Percentiles rank a stretch among this genome's conserved stretches.
Conservation (phyloP, 2,113 vertebrate species). For the Bucco capensis region DNA sequence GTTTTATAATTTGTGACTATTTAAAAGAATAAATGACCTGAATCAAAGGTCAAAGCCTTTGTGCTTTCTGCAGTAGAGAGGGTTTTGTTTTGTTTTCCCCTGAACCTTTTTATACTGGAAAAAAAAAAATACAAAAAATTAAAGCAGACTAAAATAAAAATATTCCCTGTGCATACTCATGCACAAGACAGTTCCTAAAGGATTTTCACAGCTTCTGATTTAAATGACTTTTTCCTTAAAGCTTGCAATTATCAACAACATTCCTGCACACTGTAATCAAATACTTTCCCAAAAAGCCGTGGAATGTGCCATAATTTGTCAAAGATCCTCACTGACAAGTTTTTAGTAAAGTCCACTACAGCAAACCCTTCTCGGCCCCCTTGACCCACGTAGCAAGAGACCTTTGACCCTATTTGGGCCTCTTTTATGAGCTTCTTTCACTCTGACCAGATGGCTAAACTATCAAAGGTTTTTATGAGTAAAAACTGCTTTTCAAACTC, state of each 20-base stretch:
- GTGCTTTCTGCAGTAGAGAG: slow-evolving; percentile 52
- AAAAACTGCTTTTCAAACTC: slow-evolving; percentile 88
- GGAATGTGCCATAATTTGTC: slow-evolving; percentile 97
- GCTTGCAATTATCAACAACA: slow-evolving; percentile 79
- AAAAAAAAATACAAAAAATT: not conserved
- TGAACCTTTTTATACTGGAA: slow-evolving; percentile 1
- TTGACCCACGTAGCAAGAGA: slow-evolving; percentile 90
- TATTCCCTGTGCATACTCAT: not conserved
- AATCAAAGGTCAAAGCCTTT: slow-evolving; percentile 70
- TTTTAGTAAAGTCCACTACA: slow-evolving; percentile 87
- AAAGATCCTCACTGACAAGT: slow-evolving; percentile 89
- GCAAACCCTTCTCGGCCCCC: slow-evolving; percentile 84
- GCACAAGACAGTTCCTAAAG: not conserved
- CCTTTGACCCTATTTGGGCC: slow-evolving; percentile 93
- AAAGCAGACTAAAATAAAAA: not conserved
- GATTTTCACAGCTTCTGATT: not conserved
- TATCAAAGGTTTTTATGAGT: slow-evolving; percentile 99
- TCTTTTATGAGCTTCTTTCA: slow-evolving; percentile 92
- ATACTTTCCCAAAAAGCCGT: slow-evolving; percentile 79
- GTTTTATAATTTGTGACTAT: slow-evolving; percentile 65
- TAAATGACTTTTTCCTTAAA: not conserved
- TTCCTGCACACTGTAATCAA: slow-evolving; percentile 86
- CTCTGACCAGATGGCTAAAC: slow-evolving; percentile 97
- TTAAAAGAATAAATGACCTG: slow-evolving; percentile 69
- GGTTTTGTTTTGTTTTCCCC: slow-evolving; percentile 46